These are phyloP conservation scores for Venustoraphidia nigricollis DNA, from an alignment of 2,888 invertebrate species.

Conservation along the genomic window DNA sequence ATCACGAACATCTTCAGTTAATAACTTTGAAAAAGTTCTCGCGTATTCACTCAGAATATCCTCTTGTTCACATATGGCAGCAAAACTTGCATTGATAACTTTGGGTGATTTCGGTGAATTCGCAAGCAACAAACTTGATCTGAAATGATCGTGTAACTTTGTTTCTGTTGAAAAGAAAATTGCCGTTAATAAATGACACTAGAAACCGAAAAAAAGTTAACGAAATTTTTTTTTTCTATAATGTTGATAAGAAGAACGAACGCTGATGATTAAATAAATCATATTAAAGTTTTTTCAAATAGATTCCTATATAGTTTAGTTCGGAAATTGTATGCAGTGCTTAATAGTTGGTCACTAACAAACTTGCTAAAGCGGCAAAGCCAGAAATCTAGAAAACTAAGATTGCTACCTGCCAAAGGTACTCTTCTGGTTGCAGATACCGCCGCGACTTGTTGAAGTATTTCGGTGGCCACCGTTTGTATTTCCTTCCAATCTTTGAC, in stretches of 20 bases:
- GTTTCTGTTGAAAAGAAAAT: slow-evolving; percentile 49
- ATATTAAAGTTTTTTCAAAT: too few species aligned
- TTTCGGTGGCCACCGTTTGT: slow-evolving; percentile 51
- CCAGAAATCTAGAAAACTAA: too few species aligned
- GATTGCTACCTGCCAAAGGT: slow-evolving; percentile 51
- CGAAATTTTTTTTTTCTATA: too few species aligned
- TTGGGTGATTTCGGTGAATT: slow-evolving; percentile 96
- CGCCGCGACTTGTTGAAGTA: slow-evolving; percentile 43
- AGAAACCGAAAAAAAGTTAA: too few species aligned
- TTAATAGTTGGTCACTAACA: too few species aligned
- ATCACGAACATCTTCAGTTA: slow-evolving; percentile 45
- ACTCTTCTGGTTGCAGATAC: slow-evolving; percentile 42
- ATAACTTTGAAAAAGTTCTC: slow-evolving; percentile 50
- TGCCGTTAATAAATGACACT: not conserved
- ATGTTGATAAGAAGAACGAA: too few species aligned
- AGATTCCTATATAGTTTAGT: too few species aligned
- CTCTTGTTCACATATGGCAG: slow-evolving; percentile 73
- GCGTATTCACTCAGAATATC: slow-evolving; percentile 58
- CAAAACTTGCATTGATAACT: slow-evolving; percentile 87
- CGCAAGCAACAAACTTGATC: slow-evolving; percentile 80
- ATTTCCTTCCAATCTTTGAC: slow-evolving; percentile 80
- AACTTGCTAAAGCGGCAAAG: too few species aligned
- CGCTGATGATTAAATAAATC: too few species aligned
- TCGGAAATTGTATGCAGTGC: too few species aligned
- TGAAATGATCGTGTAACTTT: slow-evolving; percentile 74